A percentile compares a stretch with the other conserved stretches of the same genome.
Evolutionary conservation across 1,140 invertebrate species (phyloP).

Genomic region (Lycorma delicatula): DNA sequence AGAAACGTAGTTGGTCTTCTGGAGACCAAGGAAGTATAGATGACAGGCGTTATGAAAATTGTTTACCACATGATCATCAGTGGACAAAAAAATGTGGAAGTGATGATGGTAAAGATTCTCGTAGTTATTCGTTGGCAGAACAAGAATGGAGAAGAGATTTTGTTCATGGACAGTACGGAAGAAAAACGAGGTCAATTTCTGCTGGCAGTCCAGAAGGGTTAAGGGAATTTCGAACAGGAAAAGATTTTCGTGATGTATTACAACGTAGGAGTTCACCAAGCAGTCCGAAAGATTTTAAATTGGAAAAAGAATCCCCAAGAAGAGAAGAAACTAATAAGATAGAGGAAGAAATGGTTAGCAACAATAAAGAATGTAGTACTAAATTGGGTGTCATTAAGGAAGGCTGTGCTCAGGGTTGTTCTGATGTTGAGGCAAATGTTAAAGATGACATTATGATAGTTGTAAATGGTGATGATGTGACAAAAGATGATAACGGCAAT

Average conservation of each 20-base stretch:
- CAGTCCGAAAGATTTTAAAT: slow-evolving; percentile 13
- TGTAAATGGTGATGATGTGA: slow-evolving; percentile 6
- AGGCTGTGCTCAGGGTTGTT: slow-evolving; percentile 13
- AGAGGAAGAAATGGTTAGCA: not conserved
- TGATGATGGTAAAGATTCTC: slow-evolving; percentile 13
- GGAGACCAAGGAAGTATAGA: slow-evolving; percentile 20
- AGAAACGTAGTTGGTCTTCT: slow-evolving; percentile 22
- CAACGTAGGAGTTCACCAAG: slow-evolving; percentile 9
- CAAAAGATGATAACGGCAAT: not conserved
- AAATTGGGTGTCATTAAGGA: slow-evolving; percentile 13
- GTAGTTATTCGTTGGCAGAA: slow-evolving; percentile 13
- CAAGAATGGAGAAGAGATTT: slow-evolving; percentile 16
- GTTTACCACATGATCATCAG: not conserved
- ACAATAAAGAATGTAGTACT: not conserved
- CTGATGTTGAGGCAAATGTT: slow-evolving; percentile 1
- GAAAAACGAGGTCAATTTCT: slow-evolving; percentile 10
- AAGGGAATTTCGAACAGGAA: slow-evolving; percentile 9
- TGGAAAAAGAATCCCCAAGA: slow-evolving; percentile 1
- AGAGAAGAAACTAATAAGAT: not conserved
- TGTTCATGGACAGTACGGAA: slow-evolving; percentile 9
- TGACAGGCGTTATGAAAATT: slow-evolving; percentile 2
- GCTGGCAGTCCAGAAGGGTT: slow-evolving; percentile 17
- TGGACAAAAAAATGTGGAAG: not conserved
- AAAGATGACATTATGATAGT: slow-evolving; percentile 14
- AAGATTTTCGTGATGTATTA: not conserved